These are phyloP conservation scores for Brachionus calyciflorus DNA, from an alignment of 1,140 invertebrate genomes.

Conservation along the genomic window DNA sequence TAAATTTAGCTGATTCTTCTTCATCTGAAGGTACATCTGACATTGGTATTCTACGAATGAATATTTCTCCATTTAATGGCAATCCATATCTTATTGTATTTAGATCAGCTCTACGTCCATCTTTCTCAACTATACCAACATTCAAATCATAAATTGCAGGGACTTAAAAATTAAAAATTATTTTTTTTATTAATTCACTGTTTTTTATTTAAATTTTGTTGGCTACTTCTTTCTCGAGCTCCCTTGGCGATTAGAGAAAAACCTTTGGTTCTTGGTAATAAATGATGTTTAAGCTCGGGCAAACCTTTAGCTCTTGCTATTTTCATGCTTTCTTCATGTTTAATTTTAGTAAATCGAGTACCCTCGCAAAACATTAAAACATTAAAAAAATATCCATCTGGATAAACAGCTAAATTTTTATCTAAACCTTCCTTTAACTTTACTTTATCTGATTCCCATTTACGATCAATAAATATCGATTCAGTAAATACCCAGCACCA, in stretches of 20 bases:
- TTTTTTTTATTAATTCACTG: not conserved
- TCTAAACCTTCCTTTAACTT: conserved; percentile 75
- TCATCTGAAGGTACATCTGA: conserved; percentile 76
- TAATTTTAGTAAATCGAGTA: conserved; percentile 81
- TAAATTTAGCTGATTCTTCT: conserved; percentile 72
- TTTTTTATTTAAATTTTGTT: not conserved
- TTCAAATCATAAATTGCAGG: conserved; percentile 43
- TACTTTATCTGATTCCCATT: conserved; percentile 80
- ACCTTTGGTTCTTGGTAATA: conserved; percentile 84
- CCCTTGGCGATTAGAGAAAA: conserved; percentile 63
- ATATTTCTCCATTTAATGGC: conserved; percentile 12
- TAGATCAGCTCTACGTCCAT: conserved; percentile 2
- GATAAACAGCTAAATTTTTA: conserved; percentile 73
- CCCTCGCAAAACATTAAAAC: conserved; percentile 79
- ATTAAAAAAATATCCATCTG: conserved; percentile 56
- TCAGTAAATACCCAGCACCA: conserved; percentile 93
- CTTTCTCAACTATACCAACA: conserved; percentile 6
- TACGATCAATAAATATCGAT: conserved; percentile 84
- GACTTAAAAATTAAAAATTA: not conserved
- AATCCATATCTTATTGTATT: conserved; percentile 10
- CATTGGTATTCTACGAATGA: conserved; percentile 70
- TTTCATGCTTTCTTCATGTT: conserved; percentile 80
- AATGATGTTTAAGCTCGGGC: conserved; percentile 78
- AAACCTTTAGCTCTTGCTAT: conserved; percentile 82
- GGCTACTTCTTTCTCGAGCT: not conserved